Base-by-base conservation (phyloP, 2,888 invertebrate species). In the Agriopis aurantiaria region DNA sequence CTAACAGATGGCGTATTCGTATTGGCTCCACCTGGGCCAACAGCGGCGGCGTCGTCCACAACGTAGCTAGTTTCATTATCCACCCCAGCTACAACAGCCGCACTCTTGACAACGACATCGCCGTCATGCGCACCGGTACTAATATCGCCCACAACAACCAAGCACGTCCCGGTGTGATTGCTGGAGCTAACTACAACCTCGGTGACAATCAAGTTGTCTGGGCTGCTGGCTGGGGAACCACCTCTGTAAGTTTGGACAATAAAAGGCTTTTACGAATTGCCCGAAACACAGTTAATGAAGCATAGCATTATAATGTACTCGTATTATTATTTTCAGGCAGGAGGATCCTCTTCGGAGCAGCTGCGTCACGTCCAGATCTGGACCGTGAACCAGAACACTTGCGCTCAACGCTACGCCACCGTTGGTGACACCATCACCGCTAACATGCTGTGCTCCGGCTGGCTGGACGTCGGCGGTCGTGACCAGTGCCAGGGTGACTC, bases 221-320 rank as follows among this genome's bases (percentile, higher is more conserved):
- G 81, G 88, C 91, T 14, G 82, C 86, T 49, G 95, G 94, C 72
- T 94, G 92, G 92, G 92, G 93, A n/a, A 65, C 70, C 0, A 85
- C 78, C 53, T 75, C 75, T 33, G 88, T 89, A 73, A 85, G 52
- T 52, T 33, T 11, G 11, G 0, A 6, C 0, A 48, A n/a, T 48
- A 4, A 48, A 12, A n/a, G 0, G 7, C n/a, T 48, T n/a, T 48
- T 0, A 48, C n/a, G 8, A 1, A 43, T 43, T 5, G 3, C 43
- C 1, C 43, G 3, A 43, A 8, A 43, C 43, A 43, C 43, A 3
- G 6, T 9, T 17, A 8, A 14, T 8, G 23, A 10, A 17, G 9
- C 51, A 23, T 33, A 23, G 9, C 8, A n/a, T 17, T 10, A 10
- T 23, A 9, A 10, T 23, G 8, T n/a, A 33, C 23, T 3, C 17